A percentile compares a stretch with the other conserved stretches of the same genome.
Conservation (phyloP, 1,140 invertebrate species). For the Euschistus heros region DNA sequence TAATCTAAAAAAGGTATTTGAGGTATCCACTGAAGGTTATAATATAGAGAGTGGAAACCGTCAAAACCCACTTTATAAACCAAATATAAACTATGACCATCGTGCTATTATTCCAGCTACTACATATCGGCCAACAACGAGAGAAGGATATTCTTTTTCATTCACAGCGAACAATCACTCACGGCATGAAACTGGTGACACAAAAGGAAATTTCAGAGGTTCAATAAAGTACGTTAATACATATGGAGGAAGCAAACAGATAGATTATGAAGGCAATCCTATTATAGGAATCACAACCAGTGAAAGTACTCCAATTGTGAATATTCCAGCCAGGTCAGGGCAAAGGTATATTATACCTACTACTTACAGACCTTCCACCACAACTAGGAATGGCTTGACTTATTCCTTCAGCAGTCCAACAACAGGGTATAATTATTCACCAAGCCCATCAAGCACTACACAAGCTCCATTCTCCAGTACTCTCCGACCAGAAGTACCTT, state of each 20-base stretch:
- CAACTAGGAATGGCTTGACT: background rate
- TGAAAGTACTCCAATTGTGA: background rate
- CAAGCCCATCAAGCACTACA: too few species aligned
- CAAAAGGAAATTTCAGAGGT: background rate
- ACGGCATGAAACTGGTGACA: background rate
- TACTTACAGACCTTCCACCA: background rate
- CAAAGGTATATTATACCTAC: background rate
- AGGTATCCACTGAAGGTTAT: too few species aligned
- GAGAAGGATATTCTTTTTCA: background rate
- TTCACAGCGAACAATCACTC: background rate
- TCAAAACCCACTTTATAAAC: too few species aligned
- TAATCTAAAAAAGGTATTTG: too few species aligned
- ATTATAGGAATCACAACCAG: background rate
- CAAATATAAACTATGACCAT: too few species aligned
- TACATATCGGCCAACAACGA: background rate
- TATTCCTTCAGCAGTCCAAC: background rate
- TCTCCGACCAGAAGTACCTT: too few species aligned
- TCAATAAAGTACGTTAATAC: background rate
- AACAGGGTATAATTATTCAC: too few species aligned
- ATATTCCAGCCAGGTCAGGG: background rate
- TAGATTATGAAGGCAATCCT: background rate
- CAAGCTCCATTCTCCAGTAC: too few species aligned
- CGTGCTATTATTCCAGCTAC: background rate
- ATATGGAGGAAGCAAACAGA: background rate
- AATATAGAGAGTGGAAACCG: too few species aligned